These are phyloP conservation scores for Elephantulus edwardii DNA, from an alignment of 2,113 vertebrate genomes.

Conservation along the genomic window DNA sequence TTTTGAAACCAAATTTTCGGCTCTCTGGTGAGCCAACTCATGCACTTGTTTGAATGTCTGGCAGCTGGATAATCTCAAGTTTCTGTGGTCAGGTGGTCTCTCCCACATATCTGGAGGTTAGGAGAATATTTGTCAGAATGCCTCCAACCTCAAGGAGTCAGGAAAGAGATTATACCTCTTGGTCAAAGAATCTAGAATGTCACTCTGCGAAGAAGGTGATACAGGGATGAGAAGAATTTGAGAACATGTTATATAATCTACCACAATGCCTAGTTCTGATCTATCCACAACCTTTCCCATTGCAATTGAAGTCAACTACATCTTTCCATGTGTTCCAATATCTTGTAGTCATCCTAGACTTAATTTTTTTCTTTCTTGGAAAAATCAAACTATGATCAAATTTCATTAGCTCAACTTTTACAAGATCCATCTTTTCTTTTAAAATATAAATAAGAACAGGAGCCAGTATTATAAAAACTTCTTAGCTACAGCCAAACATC, in stretches of 20 bases:
- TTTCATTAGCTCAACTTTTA: not conserved
- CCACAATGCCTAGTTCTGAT: not conserved
- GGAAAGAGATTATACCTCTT: not conserved
- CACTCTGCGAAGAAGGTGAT: not conserved
- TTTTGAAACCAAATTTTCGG: not conserved
- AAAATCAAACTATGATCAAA: constrained; percentile 4
- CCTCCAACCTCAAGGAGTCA: not conserved
- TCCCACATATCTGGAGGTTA: not conserved
- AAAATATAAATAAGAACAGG: too few relatives aligned
- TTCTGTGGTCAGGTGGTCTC: not conserved
- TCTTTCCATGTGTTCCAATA: not conserved
- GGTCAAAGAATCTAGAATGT: not conserved
- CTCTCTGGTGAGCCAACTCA: not conserved
- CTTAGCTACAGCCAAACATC: too few relatives aligned
- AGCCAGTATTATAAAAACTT: too few relatives aligned
- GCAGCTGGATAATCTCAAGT: not conserved
- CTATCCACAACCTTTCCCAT: not conserved
- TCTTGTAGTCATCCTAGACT: not conserved
- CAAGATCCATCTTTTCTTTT: too few relatives aligned
- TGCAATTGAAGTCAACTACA: not conserved
- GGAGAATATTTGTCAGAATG: not conserved
- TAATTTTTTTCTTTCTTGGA: not conserved
- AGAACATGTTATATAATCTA: not conserved
- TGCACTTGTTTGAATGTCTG: not conserved
- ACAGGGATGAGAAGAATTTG: not conserved